Evolutionary conservation across 2,113 vertebrate species (phyloP), one percentile per base, ranked within the genome.

Genomic region (Theristicus caerulescens): DNA sequence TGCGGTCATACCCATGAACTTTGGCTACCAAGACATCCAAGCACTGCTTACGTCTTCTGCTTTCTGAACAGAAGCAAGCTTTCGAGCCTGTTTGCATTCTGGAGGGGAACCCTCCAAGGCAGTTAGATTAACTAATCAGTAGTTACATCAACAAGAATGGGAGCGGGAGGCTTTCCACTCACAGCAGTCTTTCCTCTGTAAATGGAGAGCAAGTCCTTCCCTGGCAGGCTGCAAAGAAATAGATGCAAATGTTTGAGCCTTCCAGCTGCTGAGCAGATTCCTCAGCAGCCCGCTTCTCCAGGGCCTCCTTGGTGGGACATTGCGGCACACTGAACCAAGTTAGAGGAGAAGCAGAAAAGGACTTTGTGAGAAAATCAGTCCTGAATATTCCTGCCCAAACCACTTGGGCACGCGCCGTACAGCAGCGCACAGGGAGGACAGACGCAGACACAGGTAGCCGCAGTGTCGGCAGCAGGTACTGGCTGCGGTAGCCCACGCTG

Each of bases 61-160:
- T 55, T 91, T 86, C 93, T 82, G 67, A 94, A 86, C 34, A 62
- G 59, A 91, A 78, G 59, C 46, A 92, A 94, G 42, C 42, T 88
- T 61, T 80, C 49, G 59, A 90, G 72, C 29, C 31, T 70, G 36
- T 89, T 20, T 92, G 86, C 67, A 49, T 89, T 77, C 81, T 88
- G 59, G 42, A 91, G 55, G 59, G 76, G 49, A 93, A 88, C 32
- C 19, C 83, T 91, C 51, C 67, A 81, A 84, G 46, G 59, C 47
- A 88, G 80, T n/a, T 34, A 57, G 44, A 88, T 77, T 70, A 95
- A 90, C 80, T 94, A 64, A 82, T 80, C 62, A 73, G 91, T 86
- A 69, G 76, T 86, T 92, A 4, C 29, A 94, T 44, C 62, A 88
- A 88, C 57, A 92, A 47, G 66, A 90, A 93, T 18, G 20, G 67